Evolutionary conservation across 2,797 vertebrate genomes (phyloP).

Genomic region (Tenualosa thibaudeaui): DNA sequence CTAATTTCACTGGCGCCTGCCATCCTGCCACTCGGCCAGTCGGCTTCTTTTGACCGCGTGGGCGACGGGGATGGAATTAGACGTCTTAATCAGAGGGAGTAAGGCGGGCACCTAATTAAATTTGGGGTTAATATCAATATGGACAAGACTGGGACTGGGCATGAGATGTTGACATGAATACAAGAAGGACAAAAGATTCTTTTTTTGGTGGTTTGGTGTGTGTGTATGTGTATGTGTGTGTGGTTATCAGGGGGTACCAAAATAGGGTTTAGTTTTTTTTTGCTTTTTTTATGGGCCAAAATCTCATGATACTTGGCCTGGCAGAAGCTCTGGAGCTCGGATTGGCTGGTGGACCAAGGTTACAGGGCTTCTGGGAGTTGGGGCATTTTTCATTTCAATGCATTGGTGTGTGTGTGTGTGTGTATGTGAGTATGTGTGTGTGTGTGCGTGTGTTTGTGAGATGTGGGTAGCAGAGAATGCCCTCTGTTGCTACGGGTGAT

Average conservation of each 20-base stretch:
- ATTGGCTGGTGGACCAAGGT: neutral
- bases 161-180: neutral
- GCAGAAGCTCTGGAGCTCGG: neutral
- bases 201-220: neutral
- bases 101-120: neutral
- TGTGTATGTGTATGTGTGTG: neutral
- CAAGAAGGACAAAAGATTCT: neutral
- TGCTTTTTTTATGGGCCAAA: constrained; percentile 47
- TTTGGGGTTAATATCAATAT: neutral
- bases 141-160: neutral
- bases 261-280: neutral
- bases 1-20: constrained; percentile 14
- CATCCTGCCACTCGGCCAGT: neutral
- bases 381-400: neutral
- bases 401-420: neutral
- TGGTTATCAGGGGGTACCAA: neutral
- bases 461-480: neutral
- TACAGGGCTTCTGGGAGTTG: neutral
- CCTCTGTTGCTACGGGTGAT: constrained; percentile 68
- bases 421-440: neutral
- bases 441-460: neutral
- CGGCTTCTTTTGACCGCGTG: neutral
- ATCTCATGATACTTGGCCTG: neutral
- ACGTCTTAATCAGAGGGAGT: constrained; percentile 7
- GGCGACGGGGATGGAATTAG: constrained; percentile 3